Evolutionary conservation across 2,888 invertebrate genomes (phyloP), one percentile per base, ranked within the genome.

Genomic region (Hirtodrosophila cameraria): DNA sequence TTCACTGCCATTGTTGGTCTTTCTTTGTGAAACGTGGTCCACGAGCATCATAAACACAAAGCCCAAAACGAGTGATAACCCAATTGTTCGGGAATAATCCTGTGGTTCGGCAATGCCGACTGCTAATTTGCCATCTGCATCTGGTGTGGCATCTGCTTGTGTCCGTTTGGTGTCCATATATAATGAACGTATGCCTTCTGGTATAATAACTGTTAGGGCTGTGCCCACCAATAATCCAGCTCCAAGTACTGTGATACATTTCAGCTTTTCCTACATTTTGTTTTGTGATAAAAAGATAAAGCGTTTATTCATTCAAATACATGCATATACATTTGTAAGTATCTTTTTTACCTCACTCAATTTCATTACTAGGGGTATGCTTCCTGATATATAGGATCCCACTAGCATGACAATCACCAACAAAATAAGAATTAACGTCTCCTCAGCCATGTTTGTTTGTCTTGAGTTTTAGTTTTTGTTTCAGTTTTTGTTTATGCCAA

Each of bases 31-130:
- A 79, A 94, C 88, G 89, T 99, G 98, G 90, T 99, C 99, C 1
- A 99, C 95, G 8, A 99, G 90, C 70, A 99, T 92, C 99, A 99
- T 99, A 89, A 99, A 97, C 28, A 99, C 95, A 90, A 99, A 99
- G 9, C 99, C 93, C 54, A 97, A 91, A 9, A 99, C 97, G 60
- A 99, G 92, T 15, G 97, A 96, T 64, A 98, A 92, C 3, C 99
- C 99, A 83, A 99, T 98, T 49, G 89, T 90, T 7, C 83, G 80
- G 1, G 91, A 88, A 74, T 90, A 89, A 61, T 90, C 90, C 9
- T 45, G 54, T 3, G 23, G 23, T 5, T 58, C 39, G 1, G n/a
- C n/a, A n/a, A 16, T 6, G 9, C 4, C 43, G 7, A 2, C 38
- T 4, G 31, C 8, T 4, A 33, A 12, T 20, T 38, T 38, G 0